Conservation (phyloP, 64 coral and sea anemone genomes). For the Montipora capricornis region DNA sequence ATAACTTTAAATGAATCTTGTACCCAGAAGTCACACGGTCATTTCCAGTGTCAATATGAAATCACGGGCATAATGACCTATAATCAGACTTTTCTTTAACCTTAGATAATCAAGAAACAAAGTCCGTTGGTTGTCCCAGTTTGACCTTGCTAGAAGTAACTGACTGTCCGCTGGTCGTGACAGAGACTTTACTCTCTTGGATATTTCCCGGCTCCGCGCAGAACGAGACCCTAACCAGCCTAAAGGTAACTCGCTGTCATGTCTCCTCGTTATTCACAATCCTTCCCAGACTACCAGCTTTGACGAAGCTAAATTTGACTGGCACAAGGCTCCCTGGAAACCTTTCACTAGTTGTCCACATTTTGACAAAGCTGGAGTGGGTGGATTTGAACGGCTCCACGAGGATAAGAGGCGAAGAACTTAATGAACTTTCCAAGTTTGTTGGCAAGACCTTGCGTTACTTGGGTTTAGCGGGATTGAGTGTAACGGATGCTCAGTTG, state of each 20-base stretch:
- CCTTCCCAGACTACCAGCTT: background rate
- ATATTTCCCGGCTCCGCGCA: background rate
- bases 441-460: conserved; percentile 3
- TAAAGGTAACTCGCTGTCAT: background rate
- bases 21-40: no score
- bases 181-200: background rate
- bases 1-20: no score
- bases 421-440: background rate
- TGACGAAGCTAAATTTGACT: background rate
- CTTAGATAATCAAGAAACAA: background rate
- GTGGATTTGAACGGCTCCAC: background rate
- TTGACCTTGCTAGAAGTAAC: background rate
- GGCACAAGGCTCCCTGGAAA: no score
- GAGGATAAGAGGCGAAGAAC: background rate
- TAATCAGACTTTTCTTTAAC: background rate
- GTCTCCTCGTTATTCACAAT: background rate
- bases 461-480: background rate
- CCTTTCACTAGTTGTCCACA: background rate
- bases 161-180: background rate
- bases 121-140: background rate
- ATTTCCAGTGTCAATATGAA: no score
- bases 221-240: background rate
- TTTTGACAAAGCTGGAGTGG: conserved; percentile 18
- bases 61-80: no score
- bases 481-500: background rate